Conservation (phyloP, 2,888 invertebrate genomes). For the Clunio marinus region DNA sequence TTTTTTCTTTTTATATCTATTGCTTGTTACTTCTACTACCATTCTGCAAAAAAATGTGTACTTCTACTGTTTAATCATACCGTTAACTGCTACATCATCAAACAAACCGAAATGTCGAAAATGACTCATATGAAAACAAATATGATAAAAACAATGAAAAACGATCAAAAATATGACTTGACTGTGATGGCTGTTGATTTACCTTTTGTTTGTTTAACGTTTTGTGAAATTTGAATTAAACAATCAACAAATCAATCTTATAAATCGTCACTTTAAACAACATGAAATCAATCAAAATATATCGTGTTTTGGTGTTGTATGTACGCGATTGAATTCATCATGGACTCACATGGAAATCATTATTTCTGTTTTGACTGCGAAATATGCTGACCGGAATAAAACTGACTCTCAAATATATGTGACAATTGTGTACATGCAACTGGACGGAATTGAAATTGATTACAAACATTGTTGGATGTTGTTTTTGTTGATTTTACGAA, state of each 20-base stretch:
- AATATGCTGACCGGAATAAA: background rate
- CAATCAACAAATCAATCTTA: background rate
- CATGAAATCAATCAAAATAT: background rate
- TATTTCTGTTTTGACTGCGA: background rate
- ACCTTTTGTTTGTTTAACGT: slow-evolving; percentile 10
- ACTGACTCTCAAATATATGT: background rate
- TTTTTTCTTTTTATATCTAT: slow-evolving; percentile 39
- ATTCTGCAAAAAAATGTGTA: slow-evolving; percentile 33
- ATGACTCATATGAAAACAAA: background rate
- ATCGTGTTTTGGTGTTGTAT: slow-evolving; percentile 17
- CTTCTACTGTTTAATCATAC: slow-evolving; percentile 28
- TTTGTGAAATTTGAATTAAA: slow-evolving; percentile 3
- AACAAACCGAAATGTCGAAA: background rate
- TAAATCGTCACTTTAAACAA: background rate
- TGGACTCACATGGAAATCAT: background rate
- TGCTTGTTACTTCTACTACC: slow-evolving; percentile 33
- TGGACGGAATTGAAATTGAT: background rate
- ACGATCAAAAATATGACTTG: background rate
- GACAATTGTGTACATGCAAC: slow-evolving; percentile 24
- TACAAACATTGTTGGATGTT: slow-evolving; percentile 33
- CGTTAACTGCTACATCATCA: slow-evolving; percentile 32
- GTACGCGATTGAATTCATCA: background rate
- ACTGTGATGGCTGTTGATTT: background rate
- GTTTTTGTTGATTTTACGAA: slow-evolving; percentile 3
- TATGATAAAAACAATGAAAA: background rate